Evolutionary conservation across 2,797 vertebrate genomes (phyloP), one percentile per base, ranked within the genome.

Genomic region (Gila robusta): DNA sequence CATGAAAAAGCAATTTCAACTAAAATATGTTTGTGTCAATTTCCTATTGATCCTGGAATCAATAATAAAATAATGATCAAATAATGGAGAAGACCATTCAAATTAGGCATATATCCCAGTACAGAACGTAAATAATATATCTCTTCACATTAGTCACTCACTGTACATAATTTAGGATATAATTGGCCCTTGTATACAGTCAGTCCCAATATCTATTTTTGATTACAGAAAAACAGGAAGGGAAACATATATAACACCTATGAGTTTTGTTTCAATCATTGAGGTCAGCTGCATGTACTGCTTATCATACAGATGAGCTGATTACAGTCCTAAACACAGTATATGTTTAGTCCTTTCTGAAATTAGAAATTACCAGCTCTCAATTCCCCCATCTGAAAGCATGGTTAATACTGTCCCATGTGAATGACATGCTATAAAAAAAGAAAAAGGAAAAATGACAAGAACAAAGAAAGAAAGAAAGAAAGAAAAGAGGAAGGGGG

Each of bases 301-400:
- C 83, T 89, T 87, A 90, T 90, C 90, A 86, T 69, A 82, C 84
- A 82, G 82, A 89, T 82, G 64, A 83, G 79, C 79, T 70, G 86
- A 87, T 79, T 49, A 59, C 23, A 32, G 71, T 89, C 73, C 52
- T 89, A 87, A 89, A 87, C 84, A 85, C 85, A 62, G 80, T 78
- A 86, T 81, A 86, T 89, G 90, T 88, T 86, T 90, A 88, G 88
- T 91, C 90, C 86, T 88, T 89, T 89, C 86, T 89, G 86, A 90
- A 89, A 90, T 90, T 79, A 89, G 88, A 89, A 89, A 91, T 89
- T 81, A 90, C 88, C 85, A 90, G 85, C 84, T 88, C 82, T 91
- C 87, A 67, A 76, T 86, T 86, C 49, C 74, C 47, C 81, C 49
- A 39, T 77, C 87, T 82, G 78, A 91, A 89, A 84, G 87, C 85